phyloP scores from a whole-genome alignment of 2,888 invertebrate species.

The Baccha elongata region DNA sequence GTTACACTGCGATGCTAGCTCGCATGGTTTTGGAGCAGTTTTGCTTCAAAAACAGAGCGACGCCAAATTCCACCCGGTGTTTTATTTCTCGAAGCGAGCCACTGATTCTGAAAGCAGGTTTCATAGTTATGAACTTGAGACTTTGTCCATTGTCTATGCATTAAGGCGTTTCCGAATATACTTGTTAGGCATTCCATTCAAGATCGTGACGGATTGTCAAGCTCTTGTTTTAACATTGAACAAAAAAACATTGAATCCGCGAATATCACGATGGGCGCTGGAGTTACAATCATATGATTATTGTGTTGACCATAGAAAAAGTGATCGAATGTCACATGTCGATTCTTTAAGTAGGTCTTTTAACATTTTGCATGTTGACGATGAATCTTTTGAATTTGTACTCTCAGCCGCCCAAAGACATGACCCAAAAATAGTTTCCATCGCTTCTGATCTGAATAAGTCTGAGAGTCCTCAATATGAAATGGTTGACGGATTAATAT shows the following conservation, averaged over 20 bases:
- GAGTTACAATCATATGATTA: slow-evolving; percentile 71
- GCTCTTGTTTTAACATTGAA: slow-evolving; percentile 70
- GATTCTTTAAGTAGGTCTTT: too few relatives aligned
- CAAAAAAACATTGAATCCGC: slow-evolving; percentile 73
- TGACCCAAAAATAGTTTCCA: slow-evolving; percentile 71
- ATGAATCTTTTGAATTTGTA: slow-evolving; percentile 46
- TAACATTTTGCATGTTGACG: too few relatives aligned
- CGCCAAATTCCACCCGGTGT: slow-evolving; percentile 75
- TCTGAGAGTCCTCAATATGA: slow-evolving; percentile 35
- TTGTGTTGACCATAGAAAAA: slow-evolving; percentile 69
- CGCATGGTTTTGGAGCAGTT: slow-evolving; percentile 75
- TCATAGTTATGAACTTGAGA: too few relatives aligned
- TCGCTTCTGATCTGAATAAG: slow-evolving; percentile 66
- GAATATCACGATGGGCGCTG: slow-evolving; percentile 72
- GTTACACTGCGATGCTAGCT: slow-evolving; percentile 77
- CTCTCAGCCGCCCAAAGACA: slow-evolving; percentile 51
- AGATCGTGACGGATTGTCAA: slow-evolving; percentile 75
- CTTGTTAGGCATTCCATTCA: slow-evolving; percentile 75
- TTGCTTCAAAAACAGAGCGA: slow-evolving; percentile 73
- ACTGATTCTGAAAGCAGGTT: slow-evolving; percentile 74
- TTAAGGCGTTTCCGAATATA: too few relatives aligned
- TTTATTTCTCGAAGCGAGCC: slow-evolving; percentile 76
- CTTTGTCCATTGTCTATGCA: too few relatives aligned
- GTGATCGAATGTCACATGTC: slow-evolving; percentile 76
- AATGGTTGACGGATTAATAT: slow-evolving; percentile 43